Conservation (phyloP, 1,140 invertebrate genomes). For the Heliconius nattereri region DNA sequence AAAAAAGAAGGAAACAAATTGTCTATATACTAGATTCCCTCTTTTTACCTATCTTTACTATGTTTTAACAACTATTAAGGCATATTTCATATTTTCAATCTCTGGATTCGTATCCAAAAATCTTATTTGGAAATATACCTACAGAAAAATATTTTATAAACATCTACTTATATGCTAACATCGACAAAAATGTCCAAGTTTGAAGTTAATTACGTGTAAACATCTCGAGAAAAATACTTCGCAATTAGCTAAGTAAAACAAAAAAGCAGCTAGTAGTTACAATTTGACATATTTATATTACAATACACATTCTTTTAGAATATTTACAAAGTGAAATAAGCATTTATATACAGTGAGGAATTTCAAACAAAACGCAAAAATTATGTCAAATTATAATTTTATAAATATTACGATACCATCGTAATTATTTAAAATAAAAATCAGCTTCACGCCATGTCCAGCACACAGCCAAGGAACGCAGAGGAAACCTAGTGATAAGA, state of each 20-base stretch:
- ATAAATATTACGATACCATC: background rate
- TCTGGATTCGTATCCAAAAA: too few species aligned
- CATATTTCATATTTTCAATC: too few species aligned
- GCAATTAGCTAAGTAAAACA: background rate
- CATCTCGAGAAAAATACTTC: background rate
- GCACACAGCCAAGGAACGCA: too few species aligned
- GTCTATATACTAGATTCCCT: too few species aligned
- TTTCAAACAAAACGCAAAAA: background rate
- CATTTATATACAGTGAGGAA: background rate
- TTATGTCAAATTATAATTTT: background rate
- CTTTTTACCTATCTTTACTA: too few species aligned
- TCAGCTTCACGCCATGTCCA: too few species aligned
- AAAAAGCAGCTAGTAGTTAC: background rate
- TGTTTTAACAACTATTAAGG: too few species aligned
- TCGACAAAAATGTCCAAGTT: background rate
- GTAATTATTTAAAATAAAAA: background rate
- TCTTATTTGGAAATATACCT: too few species aligned
- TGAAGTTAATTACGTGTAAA: background rate
- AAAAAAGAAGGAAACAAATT: too few species aligned
- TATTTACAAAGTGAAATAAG: background rate
- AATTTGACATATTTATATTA: constrained; percentile 2
- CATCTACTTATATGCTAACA: background rate
- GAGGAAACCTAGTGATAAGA: too few species aligned
- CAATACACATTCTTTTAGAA: background rate
- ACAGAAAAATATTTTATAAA: too few species aligned